phyloP scores from a whole-genome alignment of 2,888 invertebrate species.

The Trichacis sp. region DNA sequence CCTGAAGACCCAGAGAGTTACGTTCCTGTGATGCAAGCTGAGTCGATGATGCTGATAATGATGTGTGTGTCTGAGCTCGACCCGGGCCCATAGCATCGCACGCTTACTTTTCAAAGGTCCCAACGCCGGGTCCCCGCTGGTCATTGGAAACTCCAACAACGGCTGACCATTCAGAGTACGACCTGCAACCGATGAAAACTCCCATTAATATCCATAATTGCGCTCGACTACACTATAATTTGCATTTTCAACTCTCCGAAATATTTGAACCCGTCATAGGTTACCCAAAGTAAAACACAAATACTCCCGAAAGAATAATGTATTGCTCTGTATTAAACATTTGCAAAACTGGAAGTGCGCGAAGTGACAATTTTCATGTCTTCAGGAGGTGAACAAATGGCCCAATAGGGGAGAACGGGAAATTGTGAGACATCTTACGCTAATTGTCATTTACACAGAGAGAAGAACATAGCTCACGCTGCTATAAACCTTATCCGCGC shows the following conservation, averaged over 20 bases:
- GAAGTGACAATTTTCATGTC: not conserved
- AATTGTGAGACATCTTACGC: too few relatives aligned
- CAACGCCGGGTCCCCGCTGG: conserved; percentile 70
- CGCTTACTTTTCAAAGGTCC: conserved; percentile 79
- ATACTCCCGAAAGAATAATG: too few relatives aligned
- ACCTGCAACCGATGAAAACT: conserved; percentile 72
- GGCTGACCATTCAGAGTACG: conserved; percentile 86
- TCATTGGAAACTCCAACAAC: conserved; percentile 85
- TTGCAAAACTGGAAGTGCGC: not conserved
- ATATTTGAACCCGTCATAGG: not conserved
- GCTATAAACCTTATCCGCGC: too few relatives aligned
- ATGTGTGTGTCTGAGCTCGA: conserved; percentile 72
- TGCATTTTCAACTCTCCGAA: too few relatives aligned
- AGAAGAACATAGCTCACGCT: too few relatives aligned
- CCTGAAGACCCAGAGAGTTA: conserved; percentile 81
- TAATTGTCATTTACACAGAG: too few relatives aligned
- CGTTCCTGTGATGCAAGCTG: conserved; percentile 65
- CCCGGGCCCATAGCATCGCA: conserved; percentile 83
- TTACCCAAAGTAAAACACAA: not conserved
- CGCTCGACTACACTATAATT: too few relatives aligned
- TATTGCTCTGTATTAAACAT: not conserved
- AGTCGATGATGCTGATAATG: conserved; percentile 64
- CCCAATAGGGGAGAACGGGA: not conserved
- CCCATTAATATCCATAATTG: not conserved
- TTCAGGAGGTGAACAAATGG: not conserved